phyloP scores from a whole-genome alignment of 2,113 vertebrate species.

The Scopus umbretta region DNA sequence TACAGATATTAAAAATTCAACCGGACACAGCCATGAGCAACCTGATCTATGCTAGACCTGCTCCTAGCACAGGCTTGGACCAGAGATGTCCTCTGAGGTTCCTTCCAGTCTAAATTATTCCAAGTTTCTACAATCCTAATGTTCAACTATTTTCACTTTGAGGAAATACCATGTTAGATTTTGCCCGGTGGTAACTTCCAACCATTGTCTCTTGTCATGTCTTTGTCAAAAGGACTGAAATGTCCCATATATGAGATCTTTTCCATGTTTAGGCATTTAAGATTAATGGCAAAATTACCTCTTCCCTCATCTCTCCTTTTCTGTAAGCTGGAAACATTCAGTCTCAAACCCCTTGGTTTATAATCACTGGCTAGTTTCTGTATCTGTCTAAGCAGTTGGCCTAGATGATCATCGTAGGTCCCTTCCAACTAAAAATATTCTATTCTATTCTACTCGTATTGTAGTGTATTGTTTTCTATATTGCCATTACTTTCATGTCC shows the following conservation, averaged over 20 bases:
- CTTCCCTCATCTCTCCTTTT: neutral
- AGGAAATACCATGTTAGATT: neutral
- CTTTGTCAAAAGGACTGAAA: neutral
- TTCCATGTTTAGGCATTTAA: neutral
- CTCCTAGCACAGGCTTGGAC: neutral
- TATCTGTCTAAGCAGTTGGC: neutral
- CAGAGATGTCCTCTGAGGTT: neutral
- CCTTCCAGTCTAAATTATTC: neutral
- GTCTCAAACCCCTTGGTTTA: neutral
- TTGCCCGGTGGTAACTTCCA: neutral
- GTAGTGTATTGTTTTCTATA: neutral
- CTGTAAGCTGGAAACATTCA: neutral
- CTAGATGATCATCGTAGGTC: neutral
- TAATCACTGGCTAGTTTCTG: neutral
- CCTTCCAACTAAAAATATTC: rapidly evolving
- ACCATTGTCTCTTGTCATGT: neutral
- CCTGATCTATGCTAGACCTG: neutral
- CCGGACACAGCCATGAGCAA: neutral
- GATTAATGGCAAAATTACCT: neutral
- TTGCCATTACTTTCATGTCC: neutral
- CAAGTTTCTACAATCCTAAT: neutral
- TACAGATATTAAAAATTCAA: neutral
- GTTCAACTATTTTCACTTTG: neutral
- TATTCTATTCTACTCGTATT: neutral
- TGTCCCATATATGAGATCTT: neutral